Evolutionary conservation across 2,797 vertebrate genomes (phyloP), one percentile per base, ranked within the genome.

Genomic region (Brachyalestes nurse): DNA sequence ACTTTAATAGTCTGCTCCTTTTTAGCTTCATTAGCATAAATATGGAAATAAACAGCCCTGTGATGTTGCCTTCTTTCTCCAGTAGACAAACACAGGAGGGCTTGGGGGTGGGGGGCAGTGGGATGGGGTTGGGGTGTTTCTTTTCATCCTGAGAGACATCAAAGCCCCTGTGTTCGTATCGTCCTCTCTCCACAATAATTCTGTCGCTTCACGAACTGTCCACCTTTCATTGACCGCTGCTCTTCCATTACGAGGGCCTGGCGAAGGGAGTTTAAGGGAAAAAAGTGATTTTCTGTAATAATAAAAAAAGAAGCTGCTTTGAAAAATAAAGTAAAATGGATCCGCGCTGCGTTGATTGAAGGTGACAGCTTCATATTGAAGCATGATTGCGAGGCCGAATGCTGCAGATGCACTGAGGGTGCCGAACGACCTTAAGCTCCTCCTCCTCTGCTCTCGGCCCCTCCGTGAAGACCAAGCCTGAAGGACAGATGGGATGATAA

Each of bases 291-390:
- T 87, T 84, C 80, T 74, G 62, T 86, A n/a, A n/a, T n/a, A n/a
- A n/a, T n/a, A n/a, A n/a, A n/a, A n/a, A 78, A 90, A 87, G 82
- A 25, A 7, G 19, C 13, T 77, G 83, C 85, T 83, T 88, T 72
- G 88, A 25, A 70, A 65, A 75, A 77, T 79, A 25, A 84, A 83
- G 83, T 80, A 78, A 88, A 69, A 88, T 85, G 85, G 86, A 84
- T 87, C 86, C 88, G 60, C 74, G 75, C 92, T 82, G 90, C 55
- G 84, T 55, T 93, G 91, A 94, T 93, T 79, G 90, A 91, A 93
- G 89, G 87, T 92, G 93, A 91, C 92, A 91, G 89, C 82, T 88
- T 82, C 84, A 83, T 91, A 92, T 90, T 88, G 87, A 79, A 70
- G 73, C 28, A 13, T 42, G 40, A 1, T 4, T 40, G 55, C 19